A percentile compares a stretch with the other conserved stretches of the same genome.
Evolutionary conservation across 2,113 vertebrate genomes (phyloP).

Genomic region (Rhinopomastus cyanomelas): DNA sequence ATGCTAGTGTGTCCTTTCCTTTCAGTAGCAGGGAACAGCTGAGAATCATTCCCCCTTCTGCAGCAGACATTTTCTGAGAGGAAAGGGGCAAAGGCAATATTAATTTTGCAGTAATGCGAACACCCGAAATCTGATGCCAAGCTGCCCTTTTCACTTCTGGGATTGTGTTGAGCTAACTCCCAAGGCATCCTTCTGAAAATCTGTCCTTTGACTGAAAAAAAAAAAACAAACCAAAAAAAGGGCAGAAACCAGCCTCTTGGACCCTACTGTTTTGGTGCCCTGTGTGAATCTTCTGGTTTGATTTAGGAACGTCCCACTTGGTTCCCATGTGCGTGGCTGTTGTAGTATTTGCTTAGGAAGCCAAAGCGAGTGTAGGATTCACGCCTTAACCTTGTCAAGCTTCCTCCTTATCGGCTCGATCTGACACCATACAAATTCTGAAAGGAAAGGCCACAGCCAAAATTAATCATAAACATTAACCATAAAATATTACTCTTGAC

Average conservation of each 20-base stretch:
- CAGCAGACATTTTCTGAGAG: not conserved
- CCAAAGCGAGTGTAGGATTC: constrained; percentile 46
- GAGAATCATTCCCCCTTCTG: constrained; percentile 9
- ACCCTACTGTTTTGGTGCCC: constrained; percentile 9
- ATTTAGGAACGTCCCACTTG: constrained; percentile 50
- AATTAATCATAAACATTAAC: constrained; percentile 74
- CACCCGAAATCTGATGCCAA: constrained; percentile 26
- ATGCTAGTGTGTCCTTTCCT: not conserved
- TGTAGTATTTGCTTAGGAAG: constrained; percentile 58
- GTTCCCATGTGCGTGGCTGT: constrained; percentile 60
- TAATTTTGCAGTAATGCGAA: constrained; percentile 30
- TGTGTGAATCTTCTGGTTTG: constrained; percentile 55
- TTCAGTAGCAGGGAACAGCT: not conserved
- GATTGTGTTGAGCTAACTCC: constrained; percentile 25
- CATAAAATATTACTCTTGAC: constrained; percentile 71
- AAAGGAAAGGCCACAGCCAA: constrained; percentile 70
- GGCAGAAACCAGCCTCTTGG: not conserved
- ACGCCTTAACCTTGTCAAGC: constrained; percentile 69
- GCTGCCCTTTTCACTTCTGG: not conserved
- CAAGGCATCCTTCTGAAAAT: constrained; percentile 43
- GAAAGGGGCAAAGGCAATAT: not conserved
- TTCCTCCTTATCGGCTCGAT: constrained; percentile 35
- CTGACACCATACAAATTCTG: constrained; percentile 59
- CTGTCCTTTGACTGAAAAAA: not conserved
- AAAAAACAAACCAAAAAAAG: not conserved